phyloP scores from a whole-genome alignment of 2,888 invertebrate genomes.

The Cetonia aurata region DNA sequence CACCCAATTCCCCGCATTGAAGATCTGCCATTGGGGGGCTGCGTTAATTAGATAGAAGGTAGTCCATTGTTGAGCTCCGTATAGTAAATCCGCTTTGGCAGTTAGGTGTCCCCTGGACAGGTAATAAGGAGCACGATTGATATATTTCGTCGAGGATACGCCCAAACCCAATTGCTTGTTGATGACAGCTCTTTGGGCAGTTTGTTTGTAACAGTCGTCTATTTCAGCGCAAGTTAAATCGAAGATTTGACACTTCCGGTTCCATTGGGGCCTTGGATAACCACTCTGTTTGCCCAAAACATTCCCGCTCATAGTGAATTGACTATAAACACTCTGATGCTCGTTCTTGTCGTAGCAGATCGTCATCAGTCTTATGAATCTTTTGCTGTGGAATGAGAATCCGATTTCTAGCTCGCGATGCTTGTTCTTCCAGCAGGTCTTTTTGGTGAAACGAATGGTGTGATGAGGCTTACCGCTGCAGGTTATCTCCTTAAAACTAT shows the following conservation, averaged over 20 bases:
- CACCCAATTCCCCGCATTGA: slow-evolving; percentile 73
- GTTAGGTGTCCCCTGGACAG: slow-evolving; percentile 73
- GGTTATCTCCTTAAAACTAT: slow-evolving; percentile 65
- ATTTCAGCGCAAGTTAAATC: slow-evolving; percentile 49
- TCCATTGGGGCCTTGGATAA: slow-evolving; percentile 68
- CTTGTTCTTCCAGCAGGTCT: slow-evolving; percentile 63
- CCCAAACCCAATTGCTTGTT: slow-evolving; percentile 58
- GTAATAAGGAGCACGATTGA: slow-evolving; percentile 62
- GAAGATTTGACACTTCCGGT: slow-evolving; percentile 66
- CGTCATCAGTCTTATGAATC: slow-evolving; percentile 68
- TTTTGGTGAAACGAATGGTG: slow-evolving; percentile 64
- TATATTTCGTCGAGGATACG: slow-evolving; percentile 62
- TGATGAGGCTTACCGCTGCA: slow-evolving; percentile 65
- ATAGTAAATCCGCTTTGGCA: slow-evolving; percentile 74
- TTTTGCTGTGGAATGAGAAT: slow-evolving; percentile 64
- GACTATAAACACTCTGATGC: slow-evolving; percentile 69
- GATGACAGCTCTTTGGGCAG: slow-evolving; percentile 58
- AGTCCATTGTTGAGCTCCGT: slow-evolving; percentile 70
- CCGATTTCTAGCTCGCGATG: slow-evolving; percentile 67
- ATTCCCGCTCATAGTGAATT: slow-evolving; percentile 66
- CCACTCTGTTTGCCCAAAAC: slow-evolving; percentile 67
- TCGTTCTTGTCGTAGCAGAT: slow-evolving; percentile 70
- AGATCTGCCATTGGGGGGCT: slow-evolving; percentile 76
- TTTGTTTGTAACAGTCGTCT: slow-evolving; percentile 57
- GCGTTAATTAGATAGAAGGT: slow-evolving; percentile 76